Percentiles rank a stretch among this genome's conserved stretches.
phyloP scores from a whole-genome alignment of 1,140 invertebrate genomes.

The Pararge aegeria region DNA sequence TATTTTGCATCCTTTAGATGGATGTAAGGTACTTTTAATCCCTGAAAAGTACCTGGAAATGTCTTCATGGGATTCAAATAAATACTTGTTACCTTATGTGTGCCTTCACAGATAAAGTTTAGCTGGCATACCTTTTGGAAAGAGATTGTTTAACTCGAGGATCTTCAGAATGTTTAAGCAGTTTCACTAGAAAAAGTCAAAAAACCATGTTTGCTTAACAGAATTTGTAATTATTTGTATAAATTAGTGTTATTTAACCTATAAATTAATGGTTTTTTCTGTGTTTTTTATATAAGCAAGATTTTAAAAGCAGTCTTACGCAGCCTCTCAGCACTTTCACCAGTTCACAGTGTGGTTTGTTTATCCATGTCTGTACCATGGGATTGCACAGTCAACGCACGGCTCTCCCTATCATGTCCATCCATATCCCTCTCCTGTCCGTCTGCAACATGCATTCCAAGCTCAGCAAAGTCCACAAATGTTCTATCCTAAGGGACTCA shows the following conservation, averaged over 20 bases:
- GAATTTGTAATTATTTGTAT: too few species aligned
- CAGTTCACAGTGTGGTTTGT: conserved; percentile 66
- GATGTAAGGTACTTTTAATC: too few species aligned
- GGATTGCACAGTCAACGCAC: conserved; percentile 63
- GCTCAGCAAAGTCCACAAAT: conserved; percentile 68
- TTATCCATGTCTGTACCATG: conserved; percentile 70
- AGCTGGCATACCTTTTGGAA: too few species aligned
- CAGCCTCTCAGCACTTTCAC: conserved; percentile 26
- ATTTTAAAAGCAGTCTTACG: background rate
- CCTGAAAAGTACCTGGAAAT: too few species aligned
- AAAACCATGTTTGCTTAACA: too few species aligned
- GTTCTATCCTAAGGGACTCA: conserved; percentile 76
- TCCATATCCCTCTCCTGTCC: conserved; percentile 73
- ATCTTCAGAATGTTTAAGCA: too few species aligned
- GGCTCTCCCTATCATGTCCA: conserved; percentile 77
- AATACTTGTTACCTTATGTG: too few species aligned
- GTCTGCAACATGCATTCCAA: conserved; percentile 76
- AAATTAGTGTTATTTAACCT: background rate
- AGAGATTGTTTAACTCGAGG: too few species aligned
- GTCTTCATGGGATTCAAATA: too few species aligned
- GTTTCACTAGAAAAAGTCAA: too few species aligned
- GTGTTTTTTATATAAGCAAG: background rate
- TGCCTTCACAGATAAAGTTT: too few species aligned
- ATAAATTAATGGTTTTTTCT: conserved; percentile 14
- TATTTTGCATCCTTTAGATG: too few species aligned